These are phyloP conservation scores for Madoqua kirkii DNA, from an alignment of 2,113 vertebrate species.

Conservation along the genomic window DNA sequence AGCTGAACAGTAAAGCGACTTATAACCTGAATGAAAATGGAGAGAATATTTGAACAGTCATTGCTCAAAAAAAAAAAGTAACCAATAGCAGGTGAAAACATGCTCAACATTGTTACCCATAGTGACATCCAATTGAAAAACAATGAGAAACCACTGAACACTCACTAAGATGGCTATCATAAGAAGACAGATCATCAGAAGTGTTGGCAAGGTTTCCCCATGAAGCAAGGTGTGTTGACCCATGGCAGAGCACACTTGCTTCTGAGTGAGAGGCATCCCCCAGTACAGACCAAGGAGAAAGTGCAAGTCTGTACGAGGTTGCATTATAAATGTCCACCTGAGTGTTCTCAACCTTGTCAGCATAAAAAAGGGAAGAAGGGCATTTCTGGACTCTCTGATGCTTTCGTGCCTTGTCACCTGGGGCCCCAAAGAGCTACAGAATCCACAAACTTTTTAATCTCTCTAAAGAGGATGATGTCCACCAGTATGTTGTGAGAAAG, in stretches of 20 bases:
- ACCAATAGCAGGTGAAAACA: neutral
- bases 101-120: neutral
- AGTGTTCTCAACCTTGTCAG: neutral
- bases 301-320: neutral
- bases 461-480: neutral
- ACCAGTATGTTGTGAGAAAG: neutral
- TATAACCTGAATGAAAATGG: neutral
- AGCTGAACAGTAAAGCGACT: neutral
- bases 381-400: neutral
- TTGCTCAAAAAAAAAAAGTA: neutral
- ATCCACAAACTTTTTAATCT: neutral
- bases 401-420: neutral
- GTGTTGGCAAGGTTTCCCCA: neutral
- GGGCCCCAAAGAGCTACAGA: neutral
- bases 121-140: neutral
- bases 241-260: neutral
- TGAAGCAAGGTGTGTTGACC: neutral
- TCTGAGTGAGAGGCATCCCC: neutral
- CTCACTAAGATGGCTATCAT: neutral
- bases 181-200: neutral
- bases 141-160: neutral
- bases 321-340: neutral
- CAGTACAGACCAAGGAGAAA: neutral
- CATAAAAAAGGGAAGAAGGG: neutral
- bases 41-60: neutral